These are phyloP conservation scores for Ametastegia equiseti DNA, from an alignment of 2,888 invertebrate genomes.

Conservation along the genomic window DNA sequence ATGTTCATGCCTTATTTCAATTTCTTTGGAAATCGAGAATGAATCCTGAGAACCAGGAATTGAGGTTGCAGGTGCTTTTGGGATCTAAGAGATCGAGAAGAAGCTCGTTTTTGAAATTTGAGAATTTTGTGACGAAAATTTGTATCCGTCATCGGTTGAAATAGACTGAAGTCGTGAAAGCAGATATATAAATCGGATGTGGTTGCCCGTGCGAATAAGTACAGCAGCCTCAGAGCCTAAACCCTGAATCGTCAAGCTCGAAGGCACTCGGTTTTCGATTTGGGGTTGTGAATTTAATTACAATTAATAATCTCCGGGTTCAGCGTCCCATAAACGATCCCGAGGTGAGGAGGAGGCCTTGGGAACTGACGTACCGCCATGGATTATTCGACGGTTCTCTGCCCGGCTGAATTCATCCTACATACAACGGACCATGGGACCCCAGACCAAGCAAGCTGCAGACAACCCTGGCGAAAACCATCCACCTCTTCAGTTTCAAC, in stretches of 20 bases:
- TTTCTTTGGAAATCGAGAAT: no score
- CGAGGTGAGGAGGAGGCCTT: constrained; percentile 64
- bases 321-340: constrained; percentile 61
- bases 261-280: constrained; percentile 62
- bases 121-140: no score
- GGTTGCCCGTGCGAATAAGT: constrained; percentile 51
- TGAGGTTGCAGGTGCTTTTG: no score
- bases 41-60: no score
- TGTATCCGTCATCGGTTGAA: no score
- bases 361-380: constrained; percentile 64
- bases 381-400: constrained; percentile 64
- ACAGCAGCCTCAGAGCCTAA: constrained; percentile 53
- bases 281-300: constrained; percentile 69
- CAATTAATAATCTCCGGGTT: constrained; percentile 68
- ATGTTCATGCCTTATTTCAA: no score
- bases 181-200: background rate
- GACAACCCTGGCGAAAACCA: constrained; percentile 24
- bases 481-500: constrained; percentile 22
- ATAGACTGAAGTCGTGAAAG: no score
- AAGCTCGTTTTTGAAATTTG: no score
- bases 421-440: background rate
- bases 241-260: no score
- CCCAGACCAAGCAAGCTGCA: constrained; percentile 6
- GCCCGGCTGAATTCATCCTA: constrained; percentile 18
- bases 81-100: no score